phyloP scores from a whole-genome alignment of 1,140 invertebrate genomes.

The Eueides isabella region DNA sequence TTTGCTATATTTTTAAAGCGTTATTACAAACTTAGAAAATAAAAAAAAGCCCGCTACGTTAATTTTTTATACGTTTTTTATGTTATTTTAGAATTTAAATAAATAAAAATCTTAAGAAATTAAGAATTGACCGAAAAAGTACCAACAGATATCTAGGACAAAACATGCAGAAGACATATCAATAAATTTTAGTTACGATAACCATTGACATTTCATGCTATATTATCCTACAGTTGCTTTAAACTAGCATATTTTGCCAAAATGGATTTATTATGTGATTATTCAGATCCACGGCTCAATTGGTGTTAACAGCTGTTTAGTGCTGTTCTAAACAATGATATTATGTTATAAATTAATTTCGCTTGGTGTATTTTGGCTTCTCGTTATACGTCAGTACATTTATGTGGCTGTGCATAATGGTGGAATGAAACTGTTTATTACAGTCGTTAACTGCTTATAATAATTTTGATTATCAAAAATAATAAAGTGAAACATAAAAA shows the following conservation, averaged over 20 bases:
- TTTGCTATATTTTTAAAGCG: too few species aligned
- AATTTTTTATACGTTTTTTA: too few species aligned
- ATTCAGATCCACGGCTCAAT: slow-evolving; percentile 12
- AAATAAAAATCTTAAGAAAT: too few species aligned
- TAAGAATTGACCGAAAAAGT: too few species aligned
- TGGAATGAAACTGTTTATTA: background rate
- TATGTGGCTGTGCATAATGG: background rate
- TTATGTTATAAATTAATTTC: slow-evolving; percentile 24
- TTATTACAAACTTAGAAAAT: too few species aligned
- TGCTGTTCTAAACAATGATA: slow-evolving; percentile 19
- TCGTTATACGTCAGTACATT: background rate
- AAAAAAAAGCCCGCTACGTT: too few species aligned
- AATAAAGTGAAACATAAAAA: too few species aligned
- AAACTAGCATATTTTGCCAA: slow-evolving; percentile 1
- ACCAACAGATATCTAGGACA: too few species aligned
- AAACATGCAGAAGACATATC: background rate
- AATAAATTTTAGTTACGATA: background rate
- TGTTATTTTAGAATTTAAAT: too few species aligned
- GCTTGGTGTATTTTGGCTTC: slow-evolving; percentile 7
- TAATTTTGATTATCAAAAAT: too few species aligned
- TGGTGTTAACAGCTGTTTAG: slow-evolving; percentile 18
- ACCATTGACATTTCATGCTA: background rate
- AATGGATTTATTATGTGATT: slow-evolving; percentile 11
- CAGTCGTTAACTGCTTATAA: background rate
- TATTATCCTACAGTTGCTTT: background rate